Evolutionary conservation across 2,113 vertebrate genomes (phyloP), one percentile per base, ranked within the genome.

Genomic region (human): DNA sequence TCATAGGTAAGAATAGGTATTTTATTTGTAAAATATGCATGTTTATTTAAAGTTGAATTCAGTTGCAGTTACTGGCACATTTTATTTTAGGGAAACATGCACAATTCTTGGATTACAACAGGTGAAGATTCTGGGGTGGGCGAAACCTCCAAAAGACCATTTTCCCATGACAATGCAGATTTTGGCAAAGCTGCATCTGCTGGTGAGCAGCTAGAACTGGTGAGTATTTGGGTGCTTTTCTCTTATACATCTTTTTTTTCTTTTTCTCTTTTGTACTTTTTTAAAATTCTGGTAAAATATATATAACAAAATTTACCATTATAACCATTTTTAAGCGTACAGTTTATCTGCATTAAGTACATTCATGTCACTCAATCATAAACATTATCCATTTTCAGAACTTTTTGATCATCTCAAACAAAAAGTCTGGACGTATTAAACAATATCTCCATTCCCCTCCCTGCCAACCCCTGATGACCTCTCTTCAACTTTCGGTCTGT

Each of bases 181-280:
- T 81, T 61, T 38, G 50, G 55, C 81, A 38, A 90, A 88, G 59
- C 72, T 50, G 23, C 16, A 82, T 66, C 66, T 86, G n/a, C 97
- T 98, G 92, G 61, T 72, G 99, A 99, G 72, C 66, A 97, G 79
- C 91, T 98, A 66, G 99, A 99, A 85, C 92, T 99, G 98, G 99
- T 99, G 97, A 76, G 98, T 99, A 81, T 97, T 95, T n/a, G 5
- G 45, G 43, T 50, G 87, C 14, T n/a, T 80, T 48, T 43, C 72
- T 52, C 45, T 32, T 96, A 70, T 52, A 40, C 16, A 40, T 93
- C 82, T 95, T 2, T 0, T 70, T 70, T 94, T 30, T 81, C 1
- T 68, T n/a, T 84, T 2, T 68, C 73, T 30, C 73, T 96, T 13
- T 38, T n/a, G 30, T 52, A n/a, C 10, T 22, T 52, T 55, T 55